phyloP scores from a whole-genome alignment of 2,113 vertebrate genomes.

The Anseranas semipalmata region DNA sequence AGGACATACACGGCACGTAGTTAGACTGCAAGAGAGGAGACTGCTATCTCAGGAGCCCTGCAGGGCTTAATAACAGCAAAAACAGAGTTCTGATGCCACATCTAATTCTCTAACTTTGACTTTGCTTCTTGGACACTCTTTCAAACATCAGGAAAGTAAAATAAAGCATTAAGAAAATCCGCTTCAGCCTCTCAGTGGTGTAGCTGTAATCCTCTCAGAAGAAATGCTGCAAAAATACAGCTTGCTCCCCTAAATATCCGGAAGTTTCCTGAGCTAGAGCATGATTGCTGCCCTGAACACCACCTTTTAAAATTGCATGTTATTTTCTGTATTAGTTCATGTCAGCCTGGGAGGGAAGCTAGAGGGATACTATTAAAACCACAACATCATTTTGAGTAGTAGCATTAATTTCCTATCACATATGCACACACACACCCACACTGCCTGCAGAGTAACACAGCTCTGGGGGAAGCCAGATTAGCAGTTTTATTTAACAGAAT shows the following conservation, averaged over 20 bases:
- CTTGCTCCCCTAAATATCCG: not conserved
- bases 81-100: not conserved
- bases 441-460: not conserved
- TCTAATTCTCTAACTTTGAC: not conserved
- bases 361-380: not conserved
- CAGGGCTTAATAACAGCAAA: not conserved
- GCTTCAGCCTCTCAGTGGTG: not conserved
- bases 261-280: not conserved
- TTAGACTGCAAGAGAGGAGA: not conserved
- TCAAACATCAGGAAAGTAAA: not conserved
- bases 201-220: not conserved
- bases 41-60: not conserved
- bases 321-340: not conserved
- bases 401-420: not conserved
- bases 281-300: not conserved
- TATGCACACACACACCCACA: not conserved
- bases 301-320: not conserved
- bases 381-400: not conserved
- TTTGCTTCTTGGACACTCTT: slow-evolving; percentile 6
- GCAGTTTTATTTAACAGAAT: not conserved
- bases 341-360: not conserved
- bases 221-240: not conserved
- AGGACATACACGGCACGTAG: not conserved
- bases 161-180: not conserved
- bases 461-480: not conserved